Conservation (phyloP, 2,113 vertebrate genomes). For the Aegypius monachus region DNA sequence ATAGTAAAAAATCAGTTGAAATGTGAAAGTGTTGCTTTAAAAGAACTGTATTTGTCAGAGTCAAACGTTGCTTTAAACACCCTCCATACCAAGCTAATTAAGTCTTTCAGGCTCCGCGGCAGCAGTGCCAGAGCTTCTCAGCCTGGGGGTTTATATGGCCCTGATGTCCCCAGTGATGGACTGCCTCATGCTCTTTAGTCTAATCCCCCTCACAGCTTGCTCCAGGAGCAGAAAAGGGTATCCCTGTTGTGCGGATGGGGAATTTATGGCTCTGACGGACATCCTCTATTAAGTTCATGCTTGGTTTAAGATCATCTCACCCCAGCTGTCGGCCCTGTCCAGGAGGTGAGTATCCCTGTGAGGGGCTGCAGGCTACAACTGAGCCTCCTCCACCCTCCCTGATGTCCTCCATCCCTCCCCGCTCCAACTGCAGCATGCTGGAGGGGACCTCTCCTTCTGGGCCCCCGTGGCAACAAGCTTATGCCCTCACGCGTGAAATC, state of each 20-base stretch:
- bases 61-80: not conserved
- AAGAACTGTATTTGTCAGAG: not conserved
- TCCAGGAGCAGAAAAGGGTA: not conserved
- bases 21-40: not conserved
- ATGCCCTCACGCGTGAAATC: not conserved
- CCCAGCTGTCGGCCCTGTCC: not conserved
- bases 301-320: not conserved
- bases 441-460: not conserved
- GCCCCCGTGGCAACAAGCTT: not conserved
- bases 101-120: not conserved
- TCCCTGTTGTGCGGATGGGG: not conserved
- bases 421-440: accelerated
- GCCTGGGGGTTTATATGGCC: not conserved
- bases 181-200: not conserved
- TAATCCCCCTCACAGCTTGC: not conserved
- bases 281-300: not conserved
- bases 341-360: not conserved
- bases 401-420: not conserved
- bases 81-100: not conserved
- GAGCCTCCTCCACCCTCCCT: not conserved
- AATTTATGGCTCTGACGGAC: not conserved
- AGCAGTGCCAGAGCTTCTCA: not conserved
- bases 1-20: not conserved
- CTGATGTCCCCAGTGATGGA: not conserved
- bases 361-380: not conserved